Base-by-base conservation (phyloP, 2,888 invertebrate genomes). In the Lithophane ornitopus region DNA sequence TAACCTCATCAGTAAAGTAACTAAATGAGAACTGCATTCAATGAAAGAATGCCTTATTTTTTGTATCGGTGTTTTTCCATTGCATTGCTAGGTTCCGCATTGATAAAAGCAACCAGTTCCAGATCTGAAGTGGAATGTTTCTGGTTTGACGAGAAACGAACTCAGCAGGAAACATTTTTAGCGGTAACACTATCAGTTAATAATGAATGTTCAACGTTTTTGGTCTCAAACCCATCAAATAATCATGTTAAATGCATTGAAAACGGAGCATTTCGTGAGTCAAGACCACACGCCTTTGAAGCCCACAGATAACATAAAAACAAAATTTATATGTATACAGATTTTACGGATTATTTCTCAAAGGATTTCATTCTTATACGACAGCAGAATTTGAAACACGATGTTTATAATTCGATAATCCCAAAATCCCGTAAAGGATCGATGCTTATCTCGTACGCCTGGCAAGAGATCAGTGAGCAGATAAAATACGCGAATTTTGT, bases 291-390 rank as follows among this genome's bases (percentile, higher is more conserved):
- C 61, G 65, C 19, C 61, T 46, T 52, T 84, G 22, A 62, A 66
- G 22, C 19, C 28, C 19, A 46, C 39, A 71, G 80, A 84, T 80
- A 82, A 80, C 81, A 84, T 84, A 80, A 82, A 82, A 71, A 71
- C 34, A 1, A 52, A 74, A 80, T 84, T 66, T 80, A 80, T 80
- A 52, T 52, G 46, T 80, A 56, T 22, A 28, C 54, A 34, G 58
- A 81, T 72, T 80, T 62, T n/a, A 34, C 56, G 41, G 58, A 81
- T 73, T 74, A 81, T 19, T 78, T 41, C 22, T 74, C 74, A 78
- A 77, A 59, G 77, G 58, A 78, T 75, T 66, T 49, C 74, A 52
- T 76, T 72, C n/a, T 76, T 80, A 54, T 73, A 74, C 46, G 62
- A 62, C 70, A 59, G 63, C 71, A 26, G 67, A 74, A 85, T 85